phyloP scores from a whole-genome alignment of 2,888 invertebrate genomes.

The Diarsia mendica region DNA sequence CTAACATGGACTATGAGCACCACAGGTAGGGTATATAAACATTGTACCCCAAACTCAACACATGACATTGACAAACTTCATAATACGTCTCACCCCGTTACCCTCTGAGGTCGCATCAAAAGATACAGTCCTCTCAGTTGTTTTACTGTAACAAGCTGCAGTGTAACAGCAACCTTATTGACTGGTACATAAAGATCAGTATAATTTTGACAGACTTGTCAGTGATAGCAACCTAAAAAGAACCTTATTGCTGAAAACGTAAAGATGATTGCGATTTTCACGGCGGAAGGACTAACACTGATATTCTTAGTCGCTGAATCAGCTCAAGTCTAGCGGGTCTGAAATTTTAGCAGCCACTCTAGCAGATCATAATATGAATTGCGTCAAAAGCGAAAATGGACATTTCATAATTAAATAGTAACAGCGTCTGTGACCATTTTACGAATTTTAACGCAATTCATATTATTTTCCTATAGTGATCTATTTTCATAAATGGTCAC shows the following conservation, averaged over 20 bases:
- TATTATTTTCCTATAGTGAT: too few relatives aligned
- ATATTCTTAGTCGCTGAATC: background rate
- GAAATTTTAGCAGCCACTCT: too few relatives aligned
- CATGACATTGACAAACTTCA: slow-evolving; percentile 38
- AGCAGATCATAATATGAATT: too few relatives aligned
- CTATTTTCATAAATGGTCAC: too few relatives aligned
- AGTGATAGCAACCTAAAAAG: background rate
- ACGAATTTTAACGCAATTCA: too few relatives aligned
- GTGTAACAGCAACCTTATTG: background rate
- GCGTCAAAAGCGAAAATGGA: too few relatives aligned
- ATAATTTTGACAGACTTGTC: background rate
- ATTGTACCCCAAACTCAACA: slow-evolving; percentile 12
- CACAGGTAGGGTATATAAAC: slow-evolving; percentile 12
- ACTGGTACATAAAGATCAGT: background rate
- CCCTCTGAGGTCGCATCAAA: slow-evolving; percentile 47
- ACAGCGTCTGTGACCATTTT: too few relatives aligned
- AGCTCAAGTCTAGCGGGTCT: background rate
- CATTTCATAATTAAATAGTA: too few relatives aligned
- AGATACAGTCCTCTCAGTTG: slow-evolving; percentile 2
- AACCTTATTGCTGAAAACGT: background rate
- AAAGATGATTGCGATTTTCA: background rate
- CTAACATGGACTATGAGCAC: background rate
- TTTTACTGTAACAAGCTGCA: background rate
- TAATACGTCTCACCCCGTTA: slow-evolving; percentile 40
- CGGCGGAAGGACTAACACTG: background rate